Base-by-base conservation (phyloP, 2,888 invertebrate species). In the Archaeoteleia sp. region DNA sequence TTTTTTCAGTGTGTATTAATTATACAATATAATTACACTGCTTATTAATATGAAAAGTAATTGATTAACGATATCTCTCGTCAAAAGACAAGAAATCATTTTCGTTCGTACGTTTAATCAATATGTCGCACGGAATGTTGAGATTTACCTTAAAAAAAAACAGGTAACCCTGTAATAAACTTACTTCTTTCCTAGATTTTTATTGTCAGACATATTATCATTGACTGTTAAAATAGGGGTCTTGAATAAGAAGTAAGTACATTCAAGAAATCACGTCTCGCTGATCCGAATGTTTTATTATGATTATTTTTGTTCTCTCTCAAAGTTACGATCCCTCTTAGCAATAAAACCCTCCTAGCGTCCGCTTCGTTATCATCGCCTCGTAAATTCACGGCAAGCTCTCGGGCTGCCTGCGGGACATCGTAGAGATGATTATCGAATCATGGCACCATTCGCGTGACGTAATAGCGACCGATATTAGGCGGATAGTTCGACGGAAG, bases 401-500 rank as follows among this genome's bases (percentile, higher is more conserved):
- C 12, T 8, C 8, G 13, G 20, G 15, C 30, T 42, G 42, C 34
- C 34, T 4, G 34, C 35, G 32, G 12, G 49, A 37, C 17, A n/a
- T 42, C 20, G 37, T 7, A 8, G 23, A 42, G 30, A 46, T 39
- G 45, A 30, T 45, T 46, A 58, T 58, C 39, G 17, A 39, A 30
- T 46, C 30, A 32, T 32, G 37, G 25, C 20, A 40, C 15, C 40
- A 46, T 9, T 45, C 39, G 29, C 9, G 25, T 53, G 61, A 60
- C 60, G 51, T 42, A 51, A 60, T 27, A 13, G 45, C 43, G 29
- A 23, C 9, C 37, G 39, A 61, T 61, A 45, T 49, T 43, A 49
- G 43, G 12, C 30, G 12, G 42, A 43, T 55, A 37, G 42, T 23
- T 46, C 37, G 35, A 29, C 53, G 46, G 3, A 8, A 8, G 4